Percentiles rank a stretch among this genome's conserved stretches.
phyloP scores from a whole-genome alignment of 2,113 vertebrate genomes.

The Rhea americana region DNA sequence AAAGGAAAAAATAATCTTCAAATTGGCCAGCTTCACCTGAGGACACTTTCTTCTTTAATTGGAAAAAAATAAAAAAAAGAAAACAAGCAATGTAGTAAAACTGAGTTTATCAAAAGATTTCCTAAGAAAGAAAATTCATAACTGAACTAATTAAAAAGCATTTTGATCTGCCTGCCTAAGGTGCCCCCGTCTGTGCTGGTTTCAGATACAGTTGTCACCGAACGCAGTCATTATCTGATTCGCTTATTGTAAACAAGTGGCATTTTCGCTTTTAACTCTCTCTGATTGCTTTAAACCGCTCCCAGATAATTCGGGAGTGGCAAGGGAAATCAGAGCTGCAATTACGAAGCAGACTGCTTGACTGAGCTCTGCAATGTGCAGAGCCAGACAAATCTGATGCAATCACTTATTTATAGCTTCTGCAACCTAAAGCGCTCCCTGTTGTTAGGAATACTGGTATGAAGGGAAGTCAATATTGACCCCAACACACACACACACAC shows the following conservation, averaged over 20 bases:
- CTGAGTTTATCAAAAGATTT: conserved; percentile 15
- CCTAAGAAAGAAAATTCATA: background rate
- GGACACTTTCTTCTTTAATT: background rate
- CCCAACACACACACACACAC: background rate
- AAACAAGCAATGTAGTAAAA: background rate
- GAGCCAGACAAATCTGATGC: conserved; percentile 36
- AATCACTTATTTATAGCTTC: conserved; percentile 51
- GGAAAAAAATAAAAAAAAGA: background rate
- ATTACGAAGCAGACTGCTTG: conserved; percentile 35
- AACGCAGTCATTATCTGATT: background rate
- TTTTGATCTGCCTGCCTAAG: background rate
- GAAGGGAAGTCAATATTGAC: background rate
- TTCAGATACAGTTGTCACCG: background rate
- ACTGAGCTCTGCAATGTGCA: background rate
- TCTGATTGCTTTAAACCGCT: conserved; percentile 43
- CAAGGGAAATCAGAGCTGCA: conserved; percentile 51
- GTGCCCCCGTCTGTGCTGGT: background rate
- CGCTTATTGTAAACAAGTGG: conserved; percentile 41
- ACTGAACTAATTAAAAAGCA: background rate
- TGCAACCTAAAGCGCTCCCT: background rate
- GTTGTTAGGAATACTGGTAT: background rate
- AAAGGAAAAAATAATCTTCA: background rate
- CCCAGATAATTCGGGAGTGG: conserved; percentile 61
- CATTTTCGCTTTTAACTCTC: conserved; percentile 65
- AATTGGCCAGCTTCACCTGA: background rate